phyloP scores from a whole-genome alignment of 2,888 invertebrate species.

The Hymenopus coronatus region DNA sequence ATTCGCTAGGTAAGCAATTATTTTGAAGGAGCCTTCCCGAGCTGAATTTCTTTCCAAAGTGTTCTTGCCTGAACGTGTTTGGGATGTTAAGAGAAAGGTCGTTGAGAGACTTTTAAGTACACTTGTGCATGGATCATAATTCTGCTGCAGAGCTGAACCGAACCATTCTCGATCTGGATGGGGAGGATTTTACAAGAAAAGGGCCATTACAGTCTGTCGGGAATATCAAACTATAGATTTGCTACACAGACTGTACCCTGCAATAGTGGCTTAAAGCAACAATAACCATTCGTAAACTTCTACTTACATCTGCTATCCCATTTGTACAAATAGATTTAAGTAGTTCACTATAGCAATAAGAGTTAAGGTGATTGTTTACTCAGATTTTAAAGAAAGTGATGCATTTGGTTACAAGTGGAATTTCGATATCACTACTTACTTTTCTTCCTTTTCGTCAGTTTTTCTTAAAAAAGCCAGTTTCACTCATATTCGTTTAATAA shows the following conservation, averaged over 20 bases:
- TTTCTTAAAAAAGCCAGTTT: too few species aligned
- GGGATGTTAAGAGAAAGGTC: background rate
- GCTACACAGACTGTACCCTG: background rate
- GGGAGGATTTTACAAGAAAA: background rate
- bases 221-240: constrained; percentile 19
- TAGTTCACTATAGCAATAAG: too few species aligned
- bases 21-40: background rate
- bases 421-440: too few species aligned
- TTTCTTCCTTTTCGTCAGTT: too few species aligned
- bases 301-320: too few species aligned
- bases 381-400: too few species aligned
- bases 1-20: background rate
- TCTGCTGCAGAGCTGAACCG: constrained; percentile 4
- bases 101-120: constrained; percentile 16
- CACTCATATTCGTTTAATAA: too few species aligned
- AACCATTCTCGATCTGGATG: background rate
- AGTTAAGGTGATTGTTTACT: too few species aligned
- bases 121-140: constrained; percentile 21
- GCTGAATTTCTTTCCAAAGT: background rate
- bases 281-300: too few species aligned
- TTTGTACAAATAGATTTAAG: too few species aligned
- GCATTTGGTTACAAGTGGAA: too few species aligned
- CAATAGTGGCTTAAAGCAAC: background rate
- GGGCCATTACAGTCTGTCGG: constrained; percentile 20
- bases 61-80: background rate